Evolutionary conservation across 2,888 invertebrate genomes (phyloP), one percentile per base, ranked within the genome.

Genomic region (Drosophila tripunctata): DNA sequence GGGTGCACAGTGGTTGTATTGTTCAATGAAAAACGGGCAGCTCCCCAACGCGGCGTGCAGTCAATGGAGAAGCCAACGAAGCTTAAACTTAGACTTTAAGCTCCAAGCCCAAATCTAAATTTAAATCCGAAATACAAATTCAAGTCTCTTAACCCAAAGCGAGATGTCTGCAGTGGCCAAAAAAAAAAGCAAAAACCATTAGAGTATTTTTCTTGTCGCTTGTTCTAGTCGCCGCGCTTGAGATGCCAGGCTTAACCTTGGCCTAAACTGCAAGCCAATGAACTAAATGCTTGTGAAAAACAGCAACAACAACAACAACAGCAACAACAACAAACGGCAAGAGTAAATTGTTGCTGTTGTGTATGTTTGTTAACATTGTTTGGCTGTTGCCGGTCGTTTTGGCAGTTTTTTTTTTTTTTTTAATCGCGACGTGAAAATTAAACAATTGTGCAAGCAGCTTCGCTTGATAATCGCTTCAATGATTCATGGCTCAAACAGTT

Each of bases 201-300:
- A 8, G 38, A 22, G 43, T 57, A 48, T 45, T 48, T 19, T 27
- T 54, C 61, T 69, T 78, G 79, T 65, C 69, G 65, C 56, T 70
- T 68, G 83, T 76, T 78, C 68, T 68, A 73, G 75, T 69, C 77
- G 67, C 71, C 51, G 75, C 70, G 83, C 71, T 85, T 67, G 70
- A 75, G 84, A 80, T 86, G 75, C 75, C 76, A 67, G 61, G 58
- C 55, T 51, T 78, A 89, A 87, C 89, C 89, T 89, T 89, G 89
- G 90, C 89, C 89, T 78, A 90, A 89, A 90, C 89, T 82, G 61
- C 65, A 74, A 86, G 89, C 89, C 83, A 89, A 87, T 83, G 89
- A 88, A 87, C 88, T 82, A 83, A 84, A 88, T 84, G 81, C 79
- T 84, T 89, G 77, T 88, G 75, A 88, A 88, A 88, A 88, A 43